Evolutionary conservation across 2,888 invertebrate species (phyloP), one percentile per base, ranked within the genome.

Genomic region (Rugalucina vietnamica): DNA sequence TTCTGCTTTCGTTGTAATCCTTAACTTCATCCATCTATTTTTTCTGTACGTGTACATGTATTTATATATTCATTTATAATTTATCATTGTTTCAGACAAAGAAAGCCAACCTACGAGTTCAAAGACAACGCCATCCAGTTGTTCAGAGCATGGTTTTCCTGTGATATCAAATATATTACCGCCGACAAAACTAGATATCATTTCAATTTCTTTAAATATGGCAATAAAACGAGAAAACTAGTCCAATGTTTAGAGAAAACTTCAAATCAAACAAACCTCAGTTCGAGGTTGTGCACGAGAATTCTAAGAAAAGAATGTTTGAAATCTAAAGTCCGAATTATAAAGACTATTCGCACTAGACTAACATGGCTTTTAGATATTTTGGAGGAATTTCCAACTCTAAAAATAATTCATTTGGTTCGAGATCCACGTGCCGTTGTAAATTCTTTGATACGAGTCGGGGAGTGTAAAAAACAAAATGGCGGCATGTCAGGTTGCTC

Each of bases 351-450:
- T 18, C 50, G 83, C 24, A 83, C 76, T n/a, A 74, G 79, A 10
- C 27, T 83, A 1, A 10, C 24, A n/a, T 83, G 83, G 83, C 39
- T 78, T 1, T 32, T 34, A n/a, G 49, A 73, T 8, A 39, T 90
- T 2, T 39, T 90, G 32, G 21, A 76, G 8, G 36, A 60, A 1
- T 34, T 82, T 39, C 86, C 86, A 0, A 71, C 73, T 32, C 73
- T 90, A 27, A 86, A 89, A 57, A 70, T 89, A 10, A 72, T 90
- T 3, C 79, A 88, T 74, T 71, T 90, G 0, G 43, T 88, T 14
- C 65, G 90, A 24, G 90, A 90, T 70, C 89, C 89, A 24, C 81
- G 90, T 14, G 90, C 82, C 21, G 82, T 86, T 1, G 36, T 88
- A 12, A 81, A 84, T 49, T 89, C 89, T 2, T 70, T 79, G 60